Evolutionary conservation across 2,113 vertebrate species (phyloP).

Genomic region (Perca flavescens): DNA sequence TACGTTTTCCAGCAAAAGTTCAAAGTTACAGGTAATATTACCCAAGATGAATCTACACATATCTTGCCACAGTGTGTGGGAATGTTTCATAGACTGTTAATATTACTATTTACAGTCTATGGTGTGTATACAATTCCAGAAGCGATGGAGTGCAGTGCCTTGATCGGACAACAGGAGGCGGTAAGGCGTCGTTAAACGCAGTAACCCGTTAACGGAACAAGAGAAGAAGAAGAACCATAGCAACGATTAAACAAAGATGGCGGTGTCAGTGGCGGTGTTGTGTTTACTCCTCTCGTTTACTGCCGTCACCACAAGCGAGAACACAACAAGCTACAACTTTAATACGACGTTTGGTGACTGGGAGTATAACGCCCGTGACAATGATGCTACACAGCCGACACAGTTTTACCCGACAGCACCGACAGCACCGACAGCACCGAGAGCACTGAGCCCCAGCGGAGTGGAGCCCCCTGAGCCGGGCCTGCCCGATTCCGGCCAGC

Average conservation of each 20-base stretch:
- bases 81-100: too few species aligned
- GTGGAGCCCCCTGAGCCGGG: neutral
- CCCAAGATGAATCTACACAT: too few species aligned
- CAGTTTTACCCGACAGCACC: neutral
- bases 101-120: too few species aligned
- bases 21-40: too few species aligned
- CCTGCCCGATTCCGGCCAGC: slow-evolving; percentile 51
- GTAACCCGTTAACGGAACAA: rapidly evolving
- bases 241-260: slow-evolving; percentile 72
- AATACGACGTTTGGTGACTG: neutral
- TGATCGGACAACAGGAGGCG: slow-evolving; percentile 4
- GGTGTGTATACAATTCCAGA: too few species aligned
- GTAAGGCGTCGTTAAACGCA: neutral
- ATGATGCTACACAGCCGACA: neutral
- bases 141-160: too few species aligned
- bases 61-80: too few species aligned
- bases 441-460: neutral
- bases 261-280: rapidly evolving
- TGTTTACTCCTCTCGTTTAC: slow-evolving; percentile 6
- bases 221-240: slow-evolving; percentile 62
- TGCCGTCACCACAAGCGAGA: neutral
- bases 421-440: neutral
- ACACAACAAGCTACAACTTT: neutral
- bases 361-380: neutral
- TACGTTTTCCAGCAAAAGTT: too few species aligned